A percentile compares a stretch with the other conserved stretches of the same genome.
Conservation (phyloP, 1,140 invertebrate species). For the Triops cancriformis region DNA sequence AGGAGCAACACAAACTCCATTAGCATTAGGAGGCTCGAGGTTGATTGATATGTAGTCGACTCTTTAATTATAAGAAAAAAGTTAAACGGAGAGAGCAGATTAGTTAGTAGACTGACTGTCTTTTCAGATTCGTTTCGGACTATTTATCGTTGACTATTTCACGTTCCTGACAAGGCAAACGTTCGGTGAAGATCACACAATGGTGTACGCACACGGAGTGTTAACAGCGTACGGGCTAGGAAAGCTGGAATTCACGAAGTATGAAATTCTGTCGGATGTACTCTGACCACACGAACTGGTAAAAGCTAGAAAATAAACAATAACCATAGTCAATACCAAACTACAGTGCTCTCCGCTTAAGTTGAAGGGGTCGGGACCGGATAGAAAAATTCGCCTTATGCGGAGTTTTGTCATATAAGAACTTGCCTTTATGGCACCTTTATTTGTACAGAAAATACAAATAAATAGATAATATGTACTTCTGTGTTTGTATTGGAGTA, state of each 20-base stretch:
- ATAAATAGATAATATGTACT: too few relatives aligned
- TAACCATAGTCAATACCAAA: too few relatives aligned
- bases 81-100: too few relatives aligned
- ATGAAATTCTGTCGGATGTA: not conserved
- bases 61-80: not conserved
- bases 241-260: not conserved
- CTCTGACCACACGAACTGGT: not conserved
- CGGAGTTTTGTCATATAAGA: too few relatives aligned
- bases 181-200: not conserved
- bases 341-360: too few relatives aligned
- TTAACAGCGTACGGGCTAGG: fast-evolving
- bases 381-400: too few relatives aligned
- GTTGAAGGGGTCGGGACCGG: too few relatives aligned
- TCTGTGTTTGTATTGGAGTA: too few relatives aligned
- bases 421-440: too few relatives aligned
- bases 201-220: not conserved
- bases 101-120: not conserved
- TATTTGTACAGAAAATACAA: too few relatives aligned
- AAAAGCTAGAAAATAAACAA: not conserved
- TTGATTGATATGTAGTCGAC: not conserved
- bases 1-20: not conserved
- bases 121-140: not conserved
- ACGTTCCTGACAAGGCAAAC: not conserved
- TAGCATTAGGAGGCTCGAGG: not conserved
- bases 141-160: not conserved